Conservation (phyloP, 2,113 vertebrate genomes). For the Phylloscopus trochiloides region DNA sequence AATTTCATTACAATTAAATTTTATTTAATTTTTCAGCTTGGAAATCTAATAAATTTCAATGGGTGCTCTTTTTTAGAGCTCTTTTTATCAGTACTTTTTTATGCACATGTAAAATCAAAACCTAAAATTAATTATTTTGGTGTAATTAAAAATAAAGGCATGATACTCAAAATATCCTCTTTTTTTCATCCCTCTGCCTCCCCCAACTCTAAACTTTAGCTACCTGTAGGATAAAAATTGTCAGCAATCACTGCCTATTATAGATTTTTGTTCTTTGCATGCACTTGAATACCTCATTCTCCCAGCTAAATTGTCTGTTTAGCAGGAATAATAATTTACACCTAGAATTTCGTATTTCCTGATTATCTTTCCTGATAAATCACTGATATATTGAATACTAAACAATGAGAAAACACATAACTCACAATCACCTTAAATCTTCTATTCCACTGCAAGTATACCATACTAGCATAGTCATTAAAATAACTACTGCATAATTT, state of each 20-base stretch:
- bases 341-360: not conserved
- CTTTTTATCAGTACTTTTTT: not conserved
- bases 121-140: not conserved
- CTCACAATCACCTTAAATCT: not conserved
- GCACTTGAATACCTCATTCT: not conserved
- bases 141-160: not conserved
- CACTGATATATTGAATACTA: not conserved
- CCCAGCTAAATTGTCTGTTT: not conserved
- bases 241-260: not conserved
- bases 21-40: not conserved
- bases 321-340: not conserved
- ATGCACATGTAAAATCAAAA: not conserved
- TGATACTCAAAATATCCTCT: not conserved
- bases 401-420: not conserved
- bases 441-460: not conserved
- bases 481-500: not conserved
- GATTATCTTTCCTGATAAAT: not conserved
- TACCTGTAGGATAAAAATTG: not conserved
- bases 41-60: not conserved
- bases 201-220: not conserved
- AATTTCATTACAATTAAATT: conserved; percentile 4
- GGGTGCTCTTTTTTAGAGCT: not conserved
- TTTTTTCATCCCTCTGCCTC: fast-evolving
- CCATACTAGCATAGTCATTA: not conserved
- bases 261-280: not conserved